Percentiles rank a stretch among this genome's conserved stretches.
phyloP scores from a whole-genome alignment of 2,797 vertebrate genomes.

The Tapera naevia region DNA sequence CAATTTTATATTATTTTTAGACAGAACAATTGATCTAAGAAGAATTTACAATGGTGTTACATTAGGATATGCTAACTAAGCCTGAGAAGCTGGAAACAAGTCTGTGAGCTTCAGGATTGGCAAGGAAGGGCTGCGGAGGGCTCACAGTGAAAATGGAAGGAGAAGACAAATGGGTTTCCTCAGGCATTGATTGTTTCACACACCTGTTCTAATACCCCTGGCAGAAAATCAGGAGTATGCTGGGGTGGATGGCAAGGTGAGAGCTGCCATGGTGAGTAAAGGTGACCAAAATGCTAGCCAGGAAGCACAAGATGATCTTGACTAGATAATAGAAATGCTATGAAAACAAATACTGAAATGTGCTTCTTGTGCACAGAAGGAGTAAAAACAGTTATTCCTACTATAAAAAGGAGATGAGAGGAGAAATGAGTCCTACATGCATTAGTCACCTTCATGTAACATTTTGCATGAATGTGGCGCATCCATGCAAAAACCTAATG shows the following conservation, averaged over 20 bases:
- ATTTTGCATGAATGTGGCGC: neutral
- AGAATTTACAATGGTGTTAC: neutral
- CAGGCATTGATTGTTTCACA: neutral
- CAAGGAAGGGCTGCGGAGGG: neutral
- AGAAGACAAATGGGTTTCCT: neutral
- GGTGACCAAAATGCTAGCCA: neutral
- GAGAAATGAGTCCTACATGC: neutral
- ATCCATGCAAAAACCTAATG: neutral
- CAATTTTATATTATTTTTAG: constrained; percentile 22
- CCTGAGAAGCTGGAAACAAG: neutral
- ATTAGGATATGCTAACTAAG: neutral
- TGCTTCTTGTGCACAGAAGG: neutral
- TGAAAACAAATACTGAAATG: neutral
- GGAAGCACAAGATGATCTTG: neutral
- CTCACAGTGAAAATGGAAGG: neutral
- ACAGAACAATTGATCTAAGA: constrained; percentile 41
- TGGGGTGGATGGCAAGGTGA: neutral
- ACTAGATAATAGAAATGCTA: neutral
- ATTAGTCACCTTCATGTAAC: neutral
- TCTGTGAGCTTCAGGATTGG: neutral
- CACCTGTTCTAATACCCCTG: neutral
- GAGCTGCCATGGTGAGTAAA: neutral
- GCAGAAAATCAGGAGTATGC: neutral
- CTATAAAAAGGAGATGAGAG: neutral
- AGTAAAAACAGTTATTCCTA: neutral